Conservation (phyloP, 2,888 invertebrate genomes). For the Melipona beecheii region DNA sequence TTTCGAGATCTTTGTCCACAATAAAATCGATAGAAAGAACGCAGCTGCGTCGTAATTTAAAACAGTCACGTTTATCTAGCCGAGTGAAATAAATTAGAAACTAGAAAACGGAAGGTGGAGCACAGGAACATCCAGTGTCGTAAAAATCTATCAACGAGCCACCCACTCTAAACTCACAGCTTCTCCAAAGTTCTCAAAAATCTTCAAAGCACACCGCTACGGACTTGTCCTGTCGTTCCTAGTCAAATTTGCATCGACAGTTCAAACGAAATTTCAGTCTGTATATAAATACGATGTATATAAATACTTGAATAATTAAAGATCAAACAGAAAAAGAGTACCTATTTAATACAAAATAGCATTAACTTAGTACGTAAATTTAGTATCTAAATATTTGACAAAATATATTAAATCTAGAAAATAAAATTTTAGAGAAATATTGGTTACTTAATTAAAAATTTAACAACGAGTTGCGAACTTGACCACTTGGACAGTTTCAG, state of each 20-base stretch:
- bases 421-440: too few species aligned
- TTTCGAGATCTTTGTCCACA: neutral
- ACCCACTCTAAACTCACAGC: slow-evolving; percentile 18
- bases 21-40: neutral
- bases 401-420: too few species aligned
- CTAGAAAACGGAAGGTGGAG: slow-evolving; percentile 45
- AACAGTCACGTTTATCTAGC: slow-evolving; percentile 23
- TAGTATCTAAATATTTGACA: too few species aligned
- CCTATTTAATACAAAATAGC: too few species aligned
- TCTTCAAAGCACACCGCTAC: slow-evolving; percentile 44
- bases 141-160: slow-evolving; percentile 58
- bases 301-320: neutral
- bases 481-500: too few species aligned
- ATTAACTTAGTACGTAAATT: too few species aligned
- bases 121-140: slow-evolving; percentile 33
- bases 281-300: neutral
- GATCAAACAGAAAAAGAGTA: too few species aligned
- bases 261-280: neutral
- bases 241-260: neutral
- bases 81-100: slow-evolving; percentile 36
- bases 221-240: neutral
- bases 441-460: too few species aligned
- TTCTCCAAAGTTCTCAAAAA: slow-evolving; percentile 4
- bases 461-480: too few species aligned
- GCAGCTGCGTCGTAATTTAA: slow-evolving; percentile 20